Conservation (phyloP, 2,888 invertebrate species). For the Eupithecia insigniata region DNA sequence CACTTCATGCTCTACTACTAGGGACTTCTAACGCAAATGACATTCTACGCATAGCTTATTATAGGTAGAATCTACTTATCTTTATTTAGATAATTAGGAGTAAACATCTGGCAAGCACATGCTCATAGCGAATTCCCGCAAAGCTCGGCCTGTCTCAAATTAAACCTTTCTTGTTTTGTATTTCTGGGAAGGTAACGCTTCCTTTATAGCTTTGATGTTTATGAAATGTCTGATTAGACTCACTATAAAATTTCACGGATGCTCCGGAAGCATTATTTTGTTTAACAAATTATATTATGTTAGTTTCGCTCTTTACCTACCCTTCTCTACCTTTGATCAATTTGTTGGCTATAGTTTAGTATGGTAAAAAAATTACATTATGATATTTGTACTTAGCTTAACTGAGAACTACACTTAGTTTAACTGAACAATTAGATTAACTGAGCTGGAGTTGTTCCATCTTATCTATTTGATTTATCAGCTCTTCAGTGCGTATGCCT, state of each 20-base stretch:
- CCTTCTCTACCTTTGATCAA: neutral
- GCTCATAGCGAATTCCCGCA: constrained; percentile 36
- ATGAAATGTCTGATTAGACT: constrained; percentile 26
- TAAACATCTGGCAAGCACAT: constrained; percentile 43
- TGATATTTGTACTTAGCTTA: neutral
- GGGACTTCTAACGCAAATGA: constrained; percentile 18
- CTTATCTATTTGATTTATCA: neutral
- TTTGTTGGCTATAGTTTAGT: neutral
- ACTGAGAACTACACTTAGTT: no score
- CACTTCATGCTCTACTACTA: neutral
- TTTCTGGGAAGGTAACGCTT: constrained; percentile 39
- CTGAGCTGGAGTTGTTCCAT: neutral
- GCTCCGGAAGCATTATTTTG: neutral
- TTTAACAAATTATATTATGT: neutral
- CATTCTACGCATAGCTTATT: constrained; percentile 34
- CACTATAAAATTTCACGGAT: constrained; percentile 11
- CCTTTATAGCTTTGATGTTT: constrained; percentile 41
- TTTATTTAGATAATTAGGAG: constrained; percentile 41
- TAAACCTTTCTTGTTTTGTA: constrained; percentile 40
- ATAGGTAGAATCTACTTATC: constrained; percentile 13
- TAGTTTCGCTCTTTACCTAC: neutral
- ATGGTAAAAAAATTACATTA: neutral
- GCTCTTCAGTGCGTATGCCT: neutral
- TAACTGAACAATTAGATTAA: neutral
- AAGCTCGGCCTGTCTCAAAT: constrained; percentile 34